phyloP scores from a whole-genome alignment of 2,888 invertebrate species.

The Aphrophora alni region DNA sequence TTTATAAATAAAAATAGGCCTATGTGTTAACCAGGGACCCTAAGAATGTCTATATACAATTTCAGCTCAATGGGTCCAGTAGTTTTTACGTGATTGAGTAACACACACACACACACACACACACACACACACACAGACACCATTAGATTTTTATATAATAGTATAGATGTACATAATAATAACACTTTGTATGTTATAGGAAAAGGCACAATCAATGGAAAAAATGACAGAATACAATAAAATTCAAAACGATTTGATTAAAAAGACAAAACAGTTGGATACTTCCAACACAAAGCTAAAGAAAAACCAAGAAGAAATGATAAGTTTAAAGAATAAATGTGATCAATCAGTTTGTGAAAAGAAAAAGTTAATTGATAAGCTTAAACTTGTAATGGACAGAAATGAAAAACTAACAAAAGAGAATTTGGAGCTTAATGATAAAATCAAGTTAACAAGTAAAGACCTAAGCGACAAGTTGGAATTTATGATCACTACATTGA shows the following conservation, averaged over 20 bases:
- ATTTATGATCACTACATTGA: not conserved
- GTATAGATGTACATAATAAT: too few relatives aligned
- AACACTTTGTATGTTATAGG: too few relatives aligned
- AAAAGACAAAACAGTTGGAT: not conserved
- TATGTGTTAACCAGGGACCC: too few relatives aligned
- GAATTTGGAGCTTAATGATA: not conserved
- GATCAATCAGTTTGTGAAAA: not conserved
- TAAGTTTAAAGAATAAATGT: not conserved
- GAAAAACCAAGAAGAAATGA: not conserved
- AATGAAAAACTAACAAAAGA: not conserved
- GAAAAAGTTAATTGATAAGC: not conserved
- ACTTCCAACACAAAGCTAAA: not conserved
- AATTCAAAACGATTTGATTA: not conserved
- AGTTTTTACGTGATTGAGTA: too few relatives aligned
- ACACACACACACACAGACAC: too few relatives aligned
- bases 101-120: too few relatives aligned
- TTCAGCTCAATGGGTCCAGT: too few relatives aligned
- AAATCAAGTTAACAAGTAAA: not conserved
- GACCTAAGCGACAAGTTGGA: not conserved
- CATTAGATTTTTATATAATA: too few relatives aligned
- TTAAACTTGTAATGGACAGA: not conserved
- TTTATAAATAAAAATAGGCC: too few relatives aligned
- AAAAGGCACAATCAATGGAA: not conserved
- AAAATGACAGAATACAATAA: not conserved
- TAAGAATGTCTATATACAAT: too few relatives aligned